Conservation (phyloP, 1,140 invertebrate genomes). For the Pseudomyrmex gracilis region DNA sequence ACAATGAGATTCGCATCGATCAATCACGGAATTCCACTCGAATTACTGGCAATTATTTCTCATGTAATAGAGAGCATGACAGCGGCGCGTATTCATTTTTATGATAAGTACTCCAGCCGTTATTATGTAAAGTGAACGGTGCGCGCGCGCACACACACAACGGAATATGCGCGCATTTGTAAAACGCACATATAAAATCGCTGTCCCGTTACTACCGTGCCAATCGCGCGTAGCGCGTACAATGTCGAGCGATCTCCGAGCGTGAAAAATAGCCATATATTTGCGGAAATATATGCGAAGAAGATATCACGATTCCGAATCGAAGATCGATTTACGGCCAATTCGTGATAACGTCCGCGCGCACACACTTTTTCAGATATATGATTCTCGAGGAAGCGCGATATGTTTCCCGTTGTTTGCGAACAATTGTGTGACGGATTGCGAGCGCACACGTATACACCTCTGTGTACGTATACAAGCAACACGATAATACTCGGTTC, state of each 20-base stretch:
- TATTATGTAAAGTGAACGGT: conserved; percentile 54
- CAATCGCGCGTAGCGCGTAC: not conserved
- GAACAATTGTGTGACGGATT: not conserved
- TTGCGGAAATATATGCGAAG: not conserved
- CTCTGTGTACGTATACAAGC: not conserved
- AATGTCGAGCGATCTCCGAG: conserved; percentile 1
- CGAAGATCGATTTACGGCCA: not conserved
- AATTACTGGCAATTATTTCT: conserved; percentile 50
- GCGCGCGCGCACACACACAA: not conserved
- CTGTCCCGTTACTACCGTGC: conserved; percentile 35
- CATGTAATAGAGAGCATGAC: conserved; percentile 49
- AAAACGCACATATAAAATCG: not conserved
- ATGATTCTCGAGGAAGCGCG: not conserved
- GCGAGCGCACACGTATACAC: not conserved
- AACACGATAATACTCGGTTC: not conserved
- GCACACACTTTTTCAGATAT: too few species aligned
- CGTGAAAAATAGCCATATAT: not conserved
- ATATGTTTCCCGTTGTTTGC: not conserved
- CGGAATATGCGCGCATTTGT: too few species aligned
- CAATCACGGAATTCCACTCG: conserved; percentile 26
- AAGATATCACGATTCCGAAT: not conserved
- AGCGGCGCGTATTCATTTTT: conserved; percentile 29
- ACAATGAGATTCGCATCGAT: not conserved
- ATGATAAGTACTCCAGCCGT: conserved; percentile 11
- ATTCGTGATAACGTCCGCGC: too few species aligned